Conservation (phyloP, 2,797 vertebrate genomes). For the Amblyopsis hoosieri region DNA sequence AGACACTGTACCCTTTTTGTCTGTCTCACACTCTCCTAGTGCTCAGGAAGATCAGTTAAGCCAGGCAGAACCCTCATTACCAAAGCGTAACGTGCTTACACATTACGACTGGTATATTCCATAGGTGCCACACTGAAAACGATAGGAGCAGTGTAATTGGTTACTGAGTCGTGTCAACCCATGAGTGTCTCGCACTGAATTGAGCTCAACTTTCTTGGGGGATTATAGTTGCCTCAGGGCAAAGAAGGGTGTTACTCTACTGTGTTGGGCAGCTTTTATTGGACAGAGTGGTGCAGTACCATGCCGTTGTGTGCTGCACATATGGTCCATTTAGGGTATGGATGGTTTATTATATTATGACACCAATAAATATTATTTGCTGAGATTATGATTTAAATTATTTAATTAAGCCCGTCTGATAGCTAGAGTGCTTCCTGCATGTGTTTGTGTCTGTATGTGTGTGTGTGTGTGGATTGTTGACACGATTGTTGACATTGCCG, state of each 20-base stretch:
- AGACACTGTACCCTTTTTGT: conserved; percentile 6
- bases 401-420: conserved; percentile 24
- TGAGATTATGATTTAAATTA: conserved; percentile 27
- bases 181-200: conserved; percentile 4
- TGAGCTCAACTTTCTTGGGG: conserved; percentile 4
- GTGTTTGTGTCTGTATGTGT: neutral
- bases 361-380: conserved; percentile 17
- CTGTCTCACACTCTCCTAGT: neutral
- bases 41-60: conserved; percentile 10
- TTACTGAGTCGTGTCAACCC: conserved; percentile 4
- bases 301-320: conserved; percentile 1
- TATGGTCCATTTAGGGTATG: neutral
- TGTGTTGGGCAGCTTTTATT: neutral
- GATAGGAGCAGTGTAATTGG: neutral
- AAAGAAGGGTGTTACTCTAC: no score
- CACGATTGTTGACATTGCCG: conserved; percentile 20
- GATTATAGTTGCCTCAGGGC: conserved; percentile 3
- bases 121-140: neutral
- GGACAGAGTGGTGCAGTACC: neutral
- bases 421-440: neutral
- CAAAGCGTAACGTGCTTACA: neutral
- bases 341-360: conserved; percentile 13
- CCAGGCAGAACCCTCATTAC: neutral
- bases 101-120: conserved; percentile 11
- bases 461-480: neutral